Conservation (phyloP, 2,113 vertebrate species). For the Silurus asotus region DNA sequence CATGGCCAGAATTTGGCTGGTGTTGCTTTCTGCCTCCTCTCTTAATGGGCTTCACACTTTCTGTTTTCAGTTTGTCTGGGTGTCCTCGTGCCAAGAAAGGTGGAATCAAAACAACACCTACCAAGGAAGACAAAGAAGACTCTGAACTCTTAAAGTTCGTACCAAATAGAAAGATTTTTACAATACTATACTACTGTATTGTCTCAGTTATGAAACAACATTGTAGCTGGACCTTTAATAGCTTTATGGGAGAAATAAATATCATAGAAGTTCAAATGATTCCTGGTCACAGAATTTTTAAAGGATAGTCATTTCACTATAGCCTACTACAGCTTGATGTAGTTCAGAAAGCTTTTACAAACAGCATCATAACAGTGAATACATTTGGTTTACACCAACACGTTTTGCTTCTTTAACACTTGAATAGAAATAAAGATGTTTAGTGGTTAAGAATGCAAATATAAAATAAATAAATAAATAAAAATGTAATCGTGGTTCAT, state of each 20-base stretch:
- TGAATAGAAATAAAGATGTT: neutral
- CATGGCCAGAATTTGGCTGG: slow-evolving; percentile 17
- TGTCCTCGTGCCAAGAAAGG: slow-evolving; percentile 99
- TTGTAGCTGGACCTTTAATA: slow-evolving; percentile 16
- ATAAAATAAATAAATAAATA: neutral
- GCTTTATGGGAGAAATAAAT: neutral
- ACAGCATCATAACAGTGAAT: slow-evolving; percentile 20
- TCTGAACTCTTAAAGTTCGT: slow-evolving; percentile 99
- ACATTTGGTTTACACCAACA: slow-evolving; percentile 25
- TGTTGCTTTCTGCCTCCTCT: slow-evolving; percentile 62
- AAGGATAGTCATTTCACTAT: slow-evolving; percentile 61
- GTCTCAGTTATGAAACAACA: slow-evolving; percentile 3
- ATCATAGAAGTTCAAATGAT: neutral
- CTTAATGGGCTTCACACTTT: slow-evolving; percentile 79
- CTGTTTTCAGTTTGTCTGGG: slow-evolving; percentile 95
- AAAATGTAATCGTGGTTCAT: neutral
- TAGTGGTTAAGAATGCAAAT: neutral
- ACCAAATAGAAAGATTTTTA: slow-evolving; percentile 72
- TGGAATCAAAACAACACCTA: slow-evolving; percentile 93
- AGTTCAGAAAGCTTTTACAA: slow-evolving; percentile 55
- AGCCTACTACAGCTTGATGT: slow-evolving; percentile 59
- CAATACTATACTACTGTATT: slow-evolving; percentile 63
- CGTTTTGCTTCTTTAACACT: neutral
- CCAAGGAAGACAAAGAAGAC: slow-evolving; percentile 98
- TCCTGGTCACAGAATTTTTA: slow-evolving; percentile 43